Evolutionary conservation across 2,888 invertebrate genomes (phyloP).

Genomic region (Himalopsyche kuldschensis): DNA sequence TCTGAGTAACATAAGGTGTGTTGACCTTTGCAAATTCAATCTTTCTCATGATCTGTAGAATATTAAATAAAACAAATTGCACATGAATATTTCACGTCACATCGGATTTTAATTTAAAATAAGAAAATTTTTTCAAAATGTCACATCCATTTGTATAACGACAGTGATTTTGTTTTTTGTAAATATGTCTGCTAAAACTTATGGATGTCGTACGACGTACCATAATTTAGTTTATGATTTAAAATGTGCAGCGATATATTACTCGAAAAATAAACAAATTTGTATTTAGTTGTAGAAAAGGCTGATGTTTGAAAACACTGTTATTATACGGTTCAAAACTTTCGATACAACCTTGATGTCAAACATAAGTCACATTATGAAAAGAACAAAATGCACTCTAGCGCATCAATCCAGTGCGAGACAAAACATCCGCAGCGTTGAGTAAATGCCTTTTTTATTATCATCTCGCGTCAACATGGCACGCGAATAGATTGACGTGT

Average conservation of each 20-base stretch:
- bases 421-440: background rate
- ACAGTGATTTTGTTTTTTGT: too few relatives aligned
- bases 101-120: too few relatives aligned
- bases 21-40: background rate
- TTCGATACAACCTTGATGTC: background rate
- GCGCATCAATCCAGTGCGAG: background rate
- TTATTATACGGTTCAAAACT: background rate
- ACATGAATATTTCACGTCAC: too few relatives aligned
- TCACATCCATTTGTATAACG: too few relatives aligned
- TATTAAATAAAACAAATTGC: background rate
- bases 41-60: background rate
- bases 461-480: background rate
- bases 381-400: background rate
- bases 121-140: too few relatives aligned
- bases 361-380: background rate
- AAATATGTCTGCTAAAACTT: too few relatives aligned
- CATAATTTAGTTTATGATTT: too few relatives aligned
- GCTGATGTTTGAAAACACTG: background rate
- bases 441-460: background rate
- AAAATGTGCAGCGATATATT: too few relatives aligned
- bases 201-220: too few relatives aligned
- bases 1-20: background rate
- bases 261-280: too few relatives aligned
- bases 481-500: background rate
- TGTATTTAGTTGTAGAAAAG: too few relatives aligned